Percentiles rank a stretch among this genome's conserved stretches.
Evolutionary conservation across 2,888 invertebrate genomes (phyloP).

Genomic region (Chesias legatella): DNA sequence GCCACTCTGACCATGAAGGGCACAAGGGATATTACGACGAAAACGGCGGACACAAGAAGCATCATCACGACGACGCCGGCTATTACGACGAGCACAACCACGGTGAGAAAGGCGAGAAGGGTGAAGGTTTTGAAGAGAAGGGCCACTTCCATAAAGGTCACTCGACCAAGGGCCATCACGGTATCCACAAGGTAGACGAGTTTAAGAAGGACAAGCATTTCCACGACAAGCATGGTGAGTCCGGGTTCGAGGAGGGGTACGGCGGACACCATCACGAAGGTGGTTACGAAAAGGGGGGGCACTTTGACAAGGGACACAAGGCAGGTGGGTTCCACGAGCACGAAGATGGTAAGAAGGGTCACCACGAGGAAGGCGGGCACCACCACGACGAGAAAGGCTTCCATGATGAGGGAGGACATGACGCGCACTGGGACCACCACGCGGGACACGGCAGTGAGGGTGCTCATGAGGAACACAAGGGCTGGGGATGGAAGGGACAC

Average conservation of each 20-base stretch:
- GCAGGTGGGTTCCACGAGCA: constrained; percentile 87
- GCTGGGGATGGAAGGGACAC: constrained; percentile 84
- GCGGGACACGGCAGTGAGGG: constrained; percentile 88
- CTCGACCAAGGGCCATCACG: constrained; percentile 91
- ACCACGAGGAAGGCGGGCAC: constrained; percentile 88
- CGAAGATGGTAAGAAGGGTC: constrained; percentile 88
- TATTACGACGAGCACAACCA: constrained; percentile 83
- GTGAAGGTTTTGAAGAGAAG: constrained; percentile 72
- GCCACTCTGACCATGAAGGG: constrained; percentile 85
- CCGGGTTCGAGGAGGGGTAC: constrained; percentile 89
- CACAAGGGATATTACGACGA: constrained; percentile 82
- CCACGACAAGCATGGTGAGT: constrained; percentile 91
- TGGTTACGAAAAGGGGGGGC: constrained; percentile 88
- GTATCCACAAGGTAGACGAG: constrained; percentile 91
- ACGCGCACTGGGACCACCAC: constrained; percentile 86
- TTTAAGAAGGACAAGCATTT: constrained; percentile 93
- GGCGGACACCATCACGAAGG: constrained; percentile 88
- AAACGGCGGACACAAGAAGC: constrained; percentile 82
- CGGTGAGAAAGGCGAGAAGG: constrained; percentile 84
- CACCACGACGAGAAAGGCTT: constrained; percentile 88
- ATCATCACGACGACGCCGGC: constrained; percentile 83
- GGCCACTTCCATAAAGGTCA: constrained; percentile 91
- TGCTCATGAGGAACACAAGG: constrained; percentile 87
- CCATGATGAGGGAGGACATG: constrained; percentile 86
- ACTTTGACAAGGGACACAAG: constrained; percentile 89